A percentile compares a stretch with the other conserved stretches of the same genome.
phyloP scores from a whole-genome alignment of 2,113 vertebrate species.

The Corapipo altera region DNA sequence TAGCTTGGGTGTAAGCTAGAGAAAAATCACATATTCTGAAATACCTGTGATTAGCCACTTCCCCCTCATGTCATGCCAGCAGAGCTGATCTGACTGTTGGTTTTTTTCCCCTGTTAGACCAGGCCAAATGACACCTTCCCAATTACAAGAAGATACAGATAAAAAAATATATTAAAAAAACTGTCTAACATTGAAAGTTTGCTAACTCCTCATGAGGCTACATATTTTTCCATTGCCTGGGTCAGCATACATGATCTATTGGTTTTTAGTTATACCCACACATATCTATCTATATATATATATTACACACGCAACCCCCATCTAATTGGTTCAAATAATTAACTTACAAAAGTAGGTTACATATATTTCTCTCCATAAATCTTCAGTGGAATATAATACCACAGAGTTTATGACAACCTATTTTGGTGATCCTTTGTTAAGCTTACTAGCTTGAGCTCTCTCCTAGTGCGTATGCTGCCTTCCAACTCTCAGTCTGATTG shows the following conservation, averaged over 20 bases:
- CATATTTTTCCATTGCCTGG: not conserved
- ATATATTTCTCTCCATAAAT: not conserved
- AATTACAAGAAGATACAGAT: not conserved
- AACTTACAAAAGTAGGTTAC: not conserved
- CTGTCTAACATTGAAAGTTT: not conserved
- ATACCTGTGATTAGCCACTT: not conserved
- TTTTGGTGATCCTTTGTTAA: not conserved
- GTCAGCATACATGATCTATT: rapidly evolving
- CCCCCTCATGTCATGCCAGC: not conserved
- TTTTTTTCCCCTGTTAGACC: not conserved
- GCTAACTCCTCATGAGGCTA: not conserved
- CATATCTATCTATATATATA: rapidly evolving
- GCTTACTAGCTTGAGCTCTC: not conserved
- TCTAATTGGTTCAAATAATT: not conserved
- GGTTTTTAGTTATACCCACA: not conserved
- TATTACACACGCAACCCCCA: not conserved
- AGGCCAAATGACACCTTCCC: not conserved
- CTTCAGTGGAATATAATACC: not conserved
- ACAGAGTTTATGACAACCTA: not conserved
- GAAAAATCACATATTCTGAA: not conserved
- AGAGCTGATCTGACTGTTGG: not conserved
- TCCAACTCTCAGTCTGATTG: not conserved
- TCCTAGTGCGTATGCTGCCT: not conserved
- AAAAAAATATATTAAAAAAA: not conserved
- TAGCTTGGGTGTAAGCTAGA: not conserved